Evolutionary conservation across 1,140 invertebrate species (phyloP), one percentile per base, ranked within the genome.

Genomic region (Bilobella aurantiaca): DNA sequence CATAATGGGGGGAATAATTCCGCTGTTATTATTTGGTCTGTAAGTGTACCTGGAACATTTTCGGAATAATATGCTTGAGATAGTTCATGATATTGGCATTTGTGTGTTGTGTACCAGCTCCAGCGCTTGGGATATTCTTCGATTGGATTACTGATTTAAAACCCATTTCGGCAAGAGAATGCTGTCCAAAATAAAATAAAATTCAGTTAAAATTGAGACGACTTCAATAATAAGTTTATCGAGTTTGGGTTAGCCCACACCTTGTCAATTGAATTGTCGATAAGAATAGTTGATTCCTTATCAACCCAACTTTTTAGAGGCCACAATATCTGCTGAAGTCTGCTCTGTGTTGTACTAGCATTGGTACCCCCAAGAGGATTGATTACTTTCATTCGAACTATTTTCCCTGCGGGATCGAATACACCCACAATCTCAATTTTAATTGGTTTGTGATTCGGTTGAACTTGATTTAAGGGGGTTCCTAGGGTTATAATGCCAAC

Each of bases 361-460:
- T 53, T 16, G 56, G 63, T 31, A 53, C 3, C 25, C 23, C 49
- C 49, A 23, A 89, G 69, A 14, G 67, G 57, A 58, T 92, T 90
- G 1, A 91, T 87, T 0, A 90, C 89, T 64, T 88, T 80, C 21
- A 93, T 79, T 25, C 89, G 80, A 63, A 92, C 80, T 18, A 85
- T 78, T 72, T 88, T 89, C n/a, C 82, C 82, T 27, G 83, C 78
- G 46, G 85, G 81, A 77, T 93, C 89, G 29, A 90, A 79, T n/a
- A 91, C 84, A 18, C 90, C 90, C 5, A 93, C 78, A 28, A 93
- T 89, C 78, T 93, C 90, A 5, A 93, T 89, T 77, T 91, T 91
- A 0, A 92, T 87, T 23, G 67, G 62, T 37, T 64, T 64, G 8
- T 60, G 61, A 2, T 56, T 53, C 25, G 37, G 23, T 57, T 25